Percentiles rank a stretch among this genome's conserved stretches.
Evolutionary conservation across 2,113 vertebrate species (phyloP).

Genomic region (Melanocharis versteri): DNA sequence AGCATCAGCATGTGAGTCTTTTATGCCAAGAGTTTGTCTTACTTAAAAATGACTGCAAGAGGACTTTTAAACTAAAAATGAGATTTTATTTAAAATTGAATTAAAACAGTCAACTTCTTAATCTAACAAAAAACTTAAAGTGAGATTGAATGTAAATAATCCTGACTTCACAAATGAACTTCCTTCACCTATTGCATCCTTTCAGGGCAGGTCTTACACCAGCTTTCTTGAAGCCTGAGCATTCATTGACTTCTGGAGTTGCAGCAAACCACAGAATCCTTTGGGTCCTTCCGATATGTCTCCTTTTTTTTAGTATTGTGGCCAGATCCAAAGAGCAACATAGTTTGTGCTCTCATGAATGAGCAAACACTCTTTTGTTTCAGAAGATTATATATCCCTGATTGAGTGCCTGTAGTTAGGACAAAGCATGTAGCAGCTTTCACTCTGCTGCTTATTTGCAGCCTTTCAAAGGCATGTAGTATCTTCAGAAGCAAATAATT

Average conservation of each 20-base stretch:
- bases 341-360: neutral
- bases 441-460: neutral
- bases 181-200: fast-evolving
- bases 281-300: neutral
- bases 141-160: neutral
- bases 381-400: neutral
- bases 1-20: neutral
- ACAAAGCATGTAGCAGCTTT: neutral
- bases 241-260: neutral
- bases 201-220: neutral
- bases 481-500: neutral
- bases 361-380: neutral
- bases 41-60: neutral
- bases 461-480: neutral
- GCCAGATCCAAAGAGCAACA: fast-evolving
- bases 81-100: neutral
- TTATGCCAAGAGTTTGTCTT: neutral
- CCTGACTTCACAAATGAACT: neutral
- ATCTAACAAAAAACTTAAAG: neutral
- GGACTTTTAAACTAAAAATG: neutral
- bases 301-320: neutral
- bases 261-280: neutral
- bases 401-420: neutral
- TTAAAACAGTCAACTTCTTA: neutral
- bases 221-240: neutral